Conservation (phyloP, 2,797 vertebrate species). For the Argya squamiceps region DNA sequence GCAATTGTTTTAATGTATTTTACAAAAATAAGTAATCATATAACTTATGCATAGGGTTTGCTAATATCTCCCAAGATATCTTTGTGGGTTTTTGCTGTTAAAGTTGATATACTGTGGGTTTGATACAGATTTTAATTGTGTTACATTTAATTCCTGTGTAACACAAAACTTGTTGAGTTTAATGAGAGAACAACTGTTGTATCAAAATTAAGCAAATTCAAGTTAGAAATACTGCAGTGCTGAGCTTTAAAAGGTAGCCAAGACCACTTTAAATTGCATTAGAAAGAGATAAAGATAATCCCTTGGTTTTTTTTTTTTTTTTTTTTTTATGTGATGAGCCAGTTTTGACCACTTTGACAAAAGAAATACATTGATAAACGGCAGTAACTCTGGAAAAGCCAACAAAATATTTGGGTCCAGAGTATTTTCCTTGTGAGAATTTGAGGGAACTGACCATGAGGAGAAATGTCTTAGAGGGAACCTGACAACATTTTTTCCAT, state of each 20-base stretch:
- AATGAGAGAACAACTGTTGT: neutral
- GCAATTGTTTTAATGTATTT: neutral
- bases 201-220: neutral
- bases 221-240: neutral
- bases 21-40: neutral
- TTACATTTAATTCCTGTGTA: neutral
- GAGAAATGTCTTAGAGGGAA: neutral
- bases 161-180: neutral
- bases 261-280: neutral
- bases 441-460: neutral
- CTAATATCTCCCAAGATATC: neutral
- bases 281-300: neutral
- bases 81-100: neutral
- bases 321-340: neutral
- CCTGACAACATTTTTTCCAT: neutral
- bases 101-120: neutral
- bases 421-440: neutral
- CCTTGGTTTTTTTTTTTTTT: neutral
- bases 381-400: neutral
- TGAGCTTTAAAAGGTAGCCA: neutral
- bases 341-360: neutral
- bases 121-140: neutral
- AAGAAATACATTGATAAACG: neutral
- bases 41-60: neutral
- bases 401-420: neutral